A percentile compares a stretch with the other conserved stretches of the same genome.
Evolutionary conservation across 2,797 vertebrate species (phyloP).

Genomic region (Staurois parvus): DNA sequence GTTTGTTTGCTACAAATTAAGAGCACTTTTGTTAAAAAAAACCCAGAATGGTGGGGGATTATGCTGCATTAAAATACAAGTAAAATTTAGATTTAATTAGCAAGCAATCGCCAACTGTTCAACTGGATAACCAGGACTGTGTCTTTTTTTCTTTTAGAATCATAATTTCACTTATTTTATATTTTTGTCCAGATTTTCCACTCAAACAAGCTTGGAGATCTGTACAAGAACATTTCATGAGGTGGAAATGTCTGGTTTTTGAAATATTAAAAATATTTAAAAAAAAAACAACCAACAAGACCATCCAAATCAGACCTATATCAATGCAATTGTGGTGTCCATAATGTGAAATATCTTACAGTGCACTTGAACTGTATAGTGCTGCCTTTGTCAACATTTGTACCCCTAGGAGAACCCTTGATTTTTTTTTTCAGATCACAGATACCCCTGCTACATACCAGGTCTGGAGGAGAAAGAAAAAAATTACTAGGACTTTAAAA

Average conservation of each 20-base stretch:
- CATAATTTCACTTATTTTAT: not conserved
- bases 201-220: constrained; percentile 24
- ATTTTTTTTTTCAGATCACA: too few species aligned
- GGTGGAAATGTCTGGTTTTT: not conserved
- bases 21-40: not conserved
- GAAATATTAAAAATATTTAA: too few species aligned
- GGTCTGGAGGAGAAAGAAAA: too few species aligned
- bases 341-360: too few species aligned
- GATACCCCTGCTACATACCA: too few species aligned
- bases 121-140: not conserved
- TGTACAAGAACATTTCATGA: constrained; percentile 25
- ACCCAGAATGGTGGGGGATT: not conserved
- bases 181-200: constrained; percentile 15
- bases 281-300: too few species aligned
- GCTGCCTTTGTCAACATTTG: too few species aligned
- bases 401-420: too few species aligned
- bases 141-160: not conserved
- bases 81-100: not conserved
- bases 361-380: too few species aligned
- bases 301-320: too few species aligned
- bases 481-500: too few species aligned
- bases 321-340: too few species aligned
- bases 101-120: not conserved
- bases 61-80: not conserved
- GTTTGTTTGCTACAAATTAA: constrained; percentile 11